A percentile compares a stretch with the other conserved stretches of the same genome.
These are phyloP conservation scores for Drosophila siamana DNA, from an alignment of 2,888 invertebrate genomes.

Conservation along the genomic window DNA sequence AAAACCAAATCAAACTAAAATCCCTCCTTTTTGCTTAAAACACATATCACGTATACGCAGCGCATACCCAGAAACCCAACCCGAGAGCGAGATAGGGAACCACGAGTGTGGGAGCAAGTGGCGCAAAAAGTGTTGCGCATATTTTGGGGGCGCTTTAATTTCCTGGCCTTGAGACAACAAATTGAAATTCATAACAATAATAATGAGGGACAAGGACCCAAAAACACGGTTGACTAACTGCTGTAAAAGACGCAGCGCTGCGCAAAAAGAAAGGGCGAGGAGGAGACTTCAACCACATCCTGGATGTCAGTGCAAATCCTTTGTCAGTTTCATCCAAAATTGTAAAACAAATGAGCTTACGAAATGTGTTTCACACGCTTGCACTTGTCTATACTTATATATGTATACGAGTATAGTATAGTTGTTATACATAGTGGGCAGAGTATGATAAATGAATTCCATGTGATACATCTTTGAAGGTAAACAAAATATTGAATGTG, in stretches of 20 bases:
- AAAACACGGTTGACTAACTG: constrained; percentile 40
- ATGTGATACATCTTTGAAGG: neutral
- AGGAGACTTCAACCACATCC: neutral
- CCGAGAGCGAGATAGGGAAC: constrained; percentile 2
- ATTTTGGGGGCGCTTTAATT: constrained; percentile 65
- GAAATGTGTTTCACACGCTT: constrained; percentile 25
- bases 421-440: too few relatives aligned
- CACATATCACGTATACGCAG: constrained; percentile 75
- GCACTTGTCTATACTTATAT: neutral
- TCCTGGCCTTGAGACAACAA: constrained; percentile 72
- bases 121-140: constrained; percentile 69
- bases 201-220: constrained; percentile 41
- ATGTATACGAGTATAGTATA: too few relatives aligned
- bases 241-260: constrained; percentile 10
- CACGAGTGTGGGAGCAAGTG: too few relatives aligned
- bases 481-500: neutral
- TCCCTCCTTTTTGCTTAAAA: constrained; percentile 56
- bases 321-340: constrained; percentile 18
- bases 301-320: constrained; percentile 24
- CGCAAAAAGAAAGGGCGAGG: neutral
- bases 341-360: constrained; percentile 42
- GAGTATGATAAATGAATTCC: constrained; percentile 22
- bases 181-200: constrained; percentile 75
- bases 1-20: constrained; percentile 68
- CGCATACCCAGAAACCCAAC: constrained; percentile 27